These are phyloP conservation scores for Morpho achilles DNA, from an alignment of 2,888 invertebrate species.

Conservation along the genomic window DNA sequence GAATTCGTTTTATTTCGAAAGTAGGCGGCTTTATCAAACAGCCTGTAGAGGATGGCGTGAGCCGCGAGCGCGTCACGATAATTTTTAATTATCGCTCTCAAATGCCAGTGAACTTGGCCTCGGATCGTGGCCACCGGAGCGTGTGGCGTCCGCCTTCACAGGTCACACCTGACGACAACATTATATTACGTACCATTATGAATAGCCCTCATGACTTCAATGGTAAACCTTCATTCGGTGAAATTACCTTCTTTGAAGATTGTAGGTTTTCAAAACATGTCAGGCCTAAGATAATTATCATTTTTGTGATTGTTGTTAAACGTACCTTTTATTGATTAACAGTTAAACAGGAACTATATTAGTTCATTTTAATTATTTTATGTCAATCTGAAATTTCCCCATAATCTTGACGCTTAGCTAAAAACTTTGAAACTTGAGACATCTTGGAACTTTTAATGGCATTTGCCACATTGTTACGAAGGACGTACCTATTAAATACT, in stretches of 20 bases:
- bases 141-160: conserved; percentile 56
- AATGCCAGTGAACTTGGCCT: conserved; percentile 79
- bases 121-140: conserved; percentile 55
- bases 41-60: conserved; percentile 68
- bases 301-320: no score
- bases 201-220: conserved; percentile 7
- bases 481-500: conserved; percentile 24
- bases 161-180: conserved; percentile 70
- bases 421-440: conserved; percentile 10
- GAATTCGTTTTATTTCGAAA: conserved; percentile 25
- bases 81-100: conserved; percentile 78
- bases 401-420: conserved; percentile 3
- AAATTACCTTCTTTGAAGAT: no score
- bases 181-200: conserved; percentile 42
- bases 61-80: conserved; percentile 71
- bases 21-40: conserved; percentile 31
- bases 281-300: no score
- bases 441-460: conserved; percentile 27
- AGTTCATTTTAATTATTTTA: no score
- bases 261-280: no score
- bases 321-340: no score
- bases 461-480: conserved; percentile 27
- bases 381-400: no score
- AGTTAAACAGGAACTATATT: no score
- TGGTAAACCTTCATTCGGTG: no score